Evolutionary conservation across 2,113 vertebrate species (phyloP).

Genomic region (Clinocottus analis): DNA sequence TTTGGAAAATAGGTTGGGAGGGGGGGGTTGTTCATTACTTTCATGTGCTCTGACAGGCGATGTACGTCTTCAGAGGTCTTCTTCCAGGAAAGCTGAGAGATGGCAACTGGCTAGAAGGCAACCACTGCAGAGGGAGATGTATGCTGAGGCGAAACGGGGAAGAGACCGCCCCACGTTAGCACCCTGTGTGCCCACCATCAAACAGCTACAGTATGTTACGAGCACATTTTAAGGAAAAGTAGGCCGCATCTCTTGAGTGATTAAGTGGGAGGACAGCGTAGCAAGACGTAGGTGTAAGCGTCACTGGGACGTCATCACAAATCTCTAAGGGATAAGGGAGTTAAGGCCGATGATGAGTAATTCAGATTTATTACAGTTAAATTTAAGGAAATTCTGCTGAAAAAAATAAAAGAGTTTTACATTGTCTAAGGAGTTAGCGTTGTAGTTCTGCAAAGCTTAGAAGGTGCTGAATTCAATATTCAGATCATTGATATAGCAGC

Average conservation of each 20-base stretch:
- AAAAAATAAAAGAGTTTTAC: neutral
- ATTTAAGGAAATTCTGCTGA: no score
- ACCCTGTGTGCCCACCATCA: constrained; percentile 42
- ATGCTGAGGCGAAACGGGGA: no score
- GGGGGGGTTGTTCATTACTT: constrained; percentile 54
- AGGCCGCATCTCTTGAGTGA: constrained; percentile 5
- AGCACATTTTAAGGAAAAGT: constrained; percentile 9
- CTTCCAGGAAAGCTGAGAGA: constrained; percentile 36
- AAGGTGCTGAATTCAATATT: no score
- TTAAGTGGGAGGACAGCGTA: constrained; percentile 39
- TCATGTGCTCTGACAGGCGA: constrained; percentile 31
- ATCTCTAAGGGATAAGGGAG: no score
- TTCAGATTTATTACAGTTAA: no score
- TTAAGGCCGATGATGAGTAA: no score
- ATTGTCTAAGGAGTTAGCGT: neutral
- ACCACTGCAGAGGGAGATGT: no score
- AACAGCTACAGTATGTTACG: constrained; percentile 37
- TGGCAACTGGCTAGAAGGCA: no score
- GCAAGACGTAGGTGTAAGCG: neutral
- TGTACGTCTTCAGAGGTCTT: constrained; percentile 52
- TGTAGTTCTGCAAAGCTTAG: neutral
- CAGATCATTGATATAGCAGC: no score
- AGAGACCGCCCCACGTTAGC: no score
- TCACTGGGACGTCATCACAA: neutral
- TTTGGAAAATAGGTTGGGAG: constrained; percentile 43